Evolutionary conservation across 2,797 vertebrate species (phyloP).

Genomic region (Melanogrammus aeglefinus): DNA sequence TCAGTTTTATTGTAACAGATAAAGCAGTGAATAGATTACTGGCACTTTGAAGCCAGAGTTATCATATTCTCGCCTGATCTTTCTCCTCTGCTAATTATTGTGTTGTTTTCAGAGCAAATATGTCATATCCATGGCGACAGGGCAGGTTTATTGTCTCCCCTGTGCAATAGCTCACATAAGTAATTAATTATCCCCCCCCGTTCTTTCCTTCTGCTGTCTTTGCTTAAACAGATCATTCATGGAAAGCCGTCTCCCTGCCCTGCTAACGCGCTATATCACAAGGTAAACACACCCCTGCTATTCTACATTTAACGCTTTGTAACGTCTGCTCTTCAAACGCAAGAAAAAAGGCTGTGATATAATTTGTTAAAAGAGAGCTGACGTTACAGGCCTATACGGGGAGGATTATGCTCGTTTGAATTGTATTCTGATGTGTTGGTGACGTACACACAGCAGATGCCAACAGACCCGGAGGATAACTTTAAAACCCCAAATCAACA

Average conservation of each 20-base stretch:
- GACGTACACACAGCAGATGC: neutral
- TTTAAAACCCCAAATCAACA: neutral
- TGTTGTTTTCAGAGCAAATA: constrained; percentile 99
- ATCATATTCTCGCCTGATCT: constrained; percentile 99
- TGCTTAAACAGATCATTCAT: constrained; percentile 99
- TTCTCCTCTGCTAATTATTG: constrained; percentile 99
- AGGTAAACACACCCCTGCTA: constrained; percentile 90
- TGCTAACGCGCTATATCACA: constrained; percentile 85
- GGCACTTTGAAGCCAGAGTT: constrained; percentile 97
- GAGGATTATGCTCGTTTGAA: neutral
- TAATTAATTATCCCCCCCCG: constrained; percentile 98
- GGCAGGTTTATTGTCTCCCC: constrained; percentile 99
- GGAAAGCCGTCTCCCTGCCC: constrained; percentile 91
- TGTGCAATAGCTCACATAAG: constrained; percentile 99
- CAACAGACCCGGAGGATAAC: neutral
- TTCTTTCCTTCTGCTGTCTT: constrained; percentile 86
- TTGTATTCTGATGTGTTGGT: neutral
- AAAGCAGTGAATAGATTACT: constrained; percentile 85
- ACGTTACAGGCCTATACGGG: neutral
- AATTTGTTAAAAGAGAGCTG: neutral
- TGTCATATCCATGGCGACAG: constrained; percentile 99
- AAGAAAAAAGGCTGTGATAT: neutral
- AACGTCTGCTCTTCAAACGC: neutral
- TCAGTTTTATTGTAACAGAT: constrained; percentile 65
- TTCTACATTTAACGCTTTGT: constrained; percentile 64